Conservation (phyloP, 1,140 invertebrate species). For the Lordiphosa mommai region DNA sequence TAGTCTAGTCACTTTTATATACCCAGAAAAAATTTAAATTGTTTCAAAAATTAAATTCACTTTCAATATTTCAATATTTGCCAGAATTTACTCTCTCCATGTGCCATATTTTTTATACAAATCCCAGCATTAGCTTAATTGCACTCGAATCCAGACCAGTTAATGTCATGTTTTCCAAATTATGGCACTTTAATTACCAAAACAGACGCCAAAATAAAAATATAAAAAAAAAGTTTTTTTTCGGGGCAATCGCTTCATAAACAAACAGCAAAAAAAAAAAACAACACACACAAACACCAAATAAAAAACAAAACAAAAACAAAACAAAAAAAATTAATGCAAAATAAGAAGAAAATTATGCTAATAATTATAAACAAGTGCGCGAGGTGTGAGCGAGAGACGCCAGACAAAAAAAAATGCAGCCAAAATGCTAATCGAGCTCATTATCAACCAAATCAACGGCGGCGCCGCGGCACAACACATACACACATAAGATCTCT, state of each 20-base stretch:
- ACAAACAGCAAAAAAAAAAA: slow-evolving; percentile 16
- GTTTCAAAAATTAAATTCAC: slow-evolving; percentile 18
- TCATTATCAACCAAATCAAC: slow-evolving; percentile 77
- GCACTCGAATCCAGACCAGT: slow-evolving; percentile 52
- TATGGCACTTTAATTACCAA: slow-evolving; percentile 68
- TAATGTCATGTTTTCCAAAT: slow-evolving; percentile 46
- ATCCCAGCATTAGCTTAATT: background rate
- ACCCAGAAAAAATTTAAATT: too few relatives aligned
- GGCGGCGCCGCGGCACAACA: slow-evolving; percentile 32
- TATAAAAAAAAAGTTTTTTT: slow-evolving; percentile 2
- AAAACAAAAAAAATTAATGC: slow-evolving; percentile 50
- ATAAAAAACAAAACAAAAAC: slow-evolving; percentile 2
- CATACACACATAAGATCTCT: slow-evolving; percentile 35
- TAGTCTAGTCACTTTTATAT: too few relatives aligned
- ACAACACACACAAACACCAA: slow-evolving; percentile 3
- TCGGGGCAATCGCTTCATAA: slow-evolving; percentile 18
- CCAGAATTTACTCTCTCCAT: slow-evolving; percentile 28
- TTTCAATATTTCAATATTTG: slow-evolving; percentile 38
- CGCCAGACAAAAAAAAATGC: slow-evolving; percentile 43
- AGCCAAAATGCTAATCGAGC: slow-evolving; percentile 73
- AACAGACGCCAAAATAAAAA: slow-evolving; percentile 35
- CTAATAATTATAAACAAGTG: slow-evolving; percentile 77
- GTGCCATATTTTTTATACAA: background rate
- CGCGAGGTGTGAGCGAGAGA: slow-evolving; percentile 23
- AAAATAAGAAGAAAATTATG: slow-evolving; percentile 74